Conservation (phyloP, 2,797 vertebrate genomes). For the Syngnathus acus region DNA sequence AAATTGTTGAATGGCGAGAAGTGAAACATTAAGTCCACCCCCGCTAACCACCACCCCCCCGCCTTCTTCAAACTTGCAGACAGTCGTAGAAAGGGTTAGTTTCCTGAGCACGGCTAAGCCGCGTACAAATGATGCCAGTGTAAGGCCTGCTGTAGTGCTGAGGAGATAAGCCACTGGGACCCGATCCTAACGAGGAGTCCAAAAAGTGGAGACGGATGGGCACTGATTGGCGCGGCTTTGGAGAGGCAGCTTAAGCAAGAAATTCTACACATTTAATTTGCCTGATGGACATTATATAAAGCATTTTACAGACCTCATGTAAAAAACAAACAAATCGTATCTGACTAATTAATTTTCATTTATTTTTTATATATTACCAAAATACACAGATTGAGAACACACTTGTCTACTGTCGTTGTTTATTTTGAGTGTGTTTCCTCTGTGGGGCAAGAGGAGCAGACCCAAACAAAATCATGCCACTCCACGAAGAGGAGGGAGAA, state of each 20-base stretch:
- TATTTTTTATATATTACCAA: too few species aligned
- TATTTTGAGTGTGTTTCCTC: neutral
- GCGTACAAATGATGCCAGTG: conserved; percentile 70
- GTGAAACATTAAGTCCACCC: conserved; percentile 58
- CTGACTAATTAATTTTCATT: neutral
- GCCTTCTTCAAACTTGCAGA: conserved; percentile 54
- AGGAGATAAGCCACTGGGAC: conserved; percentile 66
- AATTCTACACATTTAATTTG: conserved; percentile 13
- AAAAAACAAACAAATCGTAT: neutral
- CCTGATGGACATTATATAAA: neutral
- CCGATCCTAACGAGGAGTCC: conserved; percentile 60
- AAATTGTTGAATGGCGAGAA: conserved; percentile 59
- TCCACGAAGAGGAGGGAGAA: conserved; percentile 39
- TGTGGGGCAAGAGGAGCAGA: conserved; percentile 7
- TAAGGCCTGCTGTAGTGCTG: conserved; percentile 69
- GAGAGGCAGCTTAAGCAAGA: conserved; percentile 28
- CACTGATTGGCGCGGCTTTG: conserved; percentile 36
- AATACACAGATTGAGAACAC: too few species aligned
- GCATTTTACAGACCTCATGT: neutral
- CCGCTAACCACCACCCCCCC: neutral
- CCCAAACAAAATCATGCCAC: conserved; percentile 40
- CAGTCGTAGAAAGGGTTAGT: conserved; percentile 63
- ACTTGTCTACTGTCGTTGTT: neutral
- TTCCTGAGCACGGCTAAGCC: conserved; percentile 67
- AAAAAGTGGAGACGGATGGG: conserved; percentile 58